Conservation (phyloP, 2,113 vertebrate genomes). For the Syngnathus floridae region DNA sequence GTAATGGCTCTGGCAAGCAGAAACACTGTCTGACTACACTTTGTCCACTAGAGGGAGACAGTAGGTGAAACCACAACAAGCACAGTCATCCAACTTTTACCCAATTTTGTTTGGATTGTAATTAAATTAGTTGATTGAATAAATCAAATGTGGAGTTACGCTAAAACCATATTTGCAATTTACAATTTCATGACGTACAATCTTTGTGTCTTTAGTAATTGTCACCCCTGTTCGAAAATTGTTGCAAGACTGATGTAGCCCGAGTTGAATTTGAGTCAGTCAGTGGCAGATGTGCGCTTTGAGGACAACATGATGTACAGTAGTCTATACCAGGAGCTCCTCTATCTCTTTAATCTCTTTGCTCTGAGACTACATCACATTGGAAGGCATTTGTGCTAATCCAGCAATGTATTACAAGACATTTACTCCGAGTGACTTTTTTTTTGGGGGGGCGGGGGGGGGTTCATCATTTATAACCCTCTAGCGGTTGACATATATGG, state of each 20-base stretch:
- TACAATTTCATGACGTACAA: too few relatives aligned
- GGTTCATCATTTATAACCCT: not conserved
- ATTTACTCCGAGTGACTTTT: conserved; percentile 1
- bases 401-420: conserved; percentile 28
- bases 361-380: conserved; percentile 24
- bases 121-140: not conserved
- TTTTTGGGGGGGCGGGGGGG: too few relatives aligned
- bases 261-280: not conserved
- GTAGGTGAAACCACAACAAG: not conserved
- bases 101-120: not conserved
- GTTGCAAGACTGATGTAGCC: not conserved
- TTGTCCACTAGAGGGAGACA: conserved; percentile 21
- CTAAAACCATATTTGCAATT: not conserved
- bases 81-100: not conserved
- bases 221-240: too few relatives aligned
- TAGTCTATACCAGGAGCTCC: conserved; percentile 4
- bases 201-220: too few relatives aligned
- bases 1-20: not conserved
- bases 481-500: too few relatives aligned
- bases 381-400: conserved; percentile 35
- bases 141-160: not conserved
- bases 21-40: not conserved
- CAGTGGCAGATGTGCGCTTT: not conserved
- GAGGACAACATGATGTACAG: not conserved
- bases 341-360: conserved; percentile 30